phyloP scores from a whole-genome alignment of 2,888 invertebrate species.

The Schrankia costaestrigalis region DNA sequence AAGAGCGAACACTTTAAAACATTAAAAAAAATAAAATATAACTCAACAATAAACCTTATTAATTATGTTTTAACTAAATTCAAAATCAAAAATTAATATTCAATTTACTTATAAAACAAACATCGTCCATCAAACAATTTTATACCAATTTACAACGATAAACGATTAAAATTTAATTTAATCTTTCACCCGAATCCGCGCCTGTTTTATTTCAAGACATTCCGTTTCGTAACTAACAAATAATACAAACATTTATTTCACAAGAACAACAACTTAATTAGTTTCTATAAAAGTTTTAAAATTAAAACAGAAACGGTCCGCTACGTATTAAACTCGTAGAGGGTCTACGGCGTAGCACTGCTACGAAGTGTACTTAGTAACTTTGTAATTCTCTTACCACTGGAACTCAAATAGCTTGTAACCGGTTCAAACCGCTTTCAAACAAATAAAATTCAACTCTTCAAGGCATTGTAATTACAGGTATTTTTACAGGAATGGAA shows the following conservation, averaged over 20 bases:
- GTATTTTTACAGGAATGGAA: background rate
- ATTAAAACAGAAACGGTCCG: conserved; percentile 38
- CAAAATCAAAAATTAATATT: background rate
- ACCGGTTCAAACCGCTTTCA: conserved; percentile 30
- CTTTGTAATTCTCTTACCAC: conserved; percentile 39
- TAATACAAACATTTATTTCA: conserved; percentile 22
- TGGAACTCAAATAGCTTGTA: conserved; percentile 40
- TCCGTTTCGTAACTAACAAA: conserved; percentile 19
- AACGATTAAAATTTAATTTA: background rate
- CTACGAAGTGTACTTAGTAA: conserved; percentile 42
- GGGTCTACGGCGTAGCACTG: conserved; percentile 31
- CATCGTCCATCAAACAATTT: conserved; percentile 1
- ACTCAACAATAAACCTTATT: too few relatives aligned
- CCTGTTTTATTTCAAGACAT: conserved; percentile 5
- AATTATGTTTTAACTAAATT: background rate
- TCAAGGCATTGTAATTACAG: background rate
- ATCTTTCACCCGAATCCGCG: background rate
- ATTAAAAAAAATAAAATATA: too few relatives aligned
- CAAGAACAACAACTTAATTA: conserved; percentile 38
- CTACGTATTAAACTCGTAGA: conserved; percentile 36
- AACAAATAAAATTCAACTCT: conserved; percentile 40
- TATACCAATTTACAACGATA: background rate
- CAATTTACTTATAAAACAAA: background rate
- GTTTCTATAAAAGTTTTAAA: conserved; percentile 38
- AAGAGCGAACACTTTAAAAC: too few relatives aligned